Conservation (phyloP, 1,140 invertebrate genomes). For the Laupala kohalensis region DNA sequence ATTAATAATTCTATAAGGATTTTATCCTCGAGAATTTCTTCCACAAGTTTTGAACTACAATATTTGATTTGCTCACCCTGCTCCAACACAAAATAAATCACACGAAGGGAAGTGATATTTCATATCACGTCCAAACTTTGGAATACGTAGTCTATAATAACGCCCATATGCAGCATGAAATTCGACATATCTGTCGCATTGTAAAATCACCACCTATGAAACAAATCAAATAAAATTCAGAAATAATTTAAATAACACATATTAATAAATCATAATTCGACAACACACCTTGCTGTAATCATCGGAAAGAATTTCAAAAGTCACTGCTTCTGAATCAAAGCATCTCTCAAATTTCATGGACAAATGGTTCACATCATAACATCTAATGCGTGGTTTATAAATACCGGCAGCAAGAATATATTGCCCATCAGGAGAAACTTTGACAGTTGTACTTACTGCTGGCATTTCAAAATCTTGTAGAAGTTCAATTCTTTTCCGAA, state of each 20-base stretch:
- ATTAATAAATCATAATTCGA: background rate
- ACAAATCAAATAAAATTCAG: background rate
- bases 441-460: constrained; percentile 71
- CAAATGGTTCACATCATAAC: constrained; percentile 91
- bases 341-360: constrained; percentile 98
- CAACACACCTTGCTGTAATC: constrained; percentile 71
- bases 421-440: constrained; percentile 81
- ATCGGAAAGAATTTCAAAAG: constrained; percentile 75
- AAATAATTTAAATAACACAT: background rate
- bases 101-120: constrained; percentile 79
- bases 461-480: constrained; percentile 99
- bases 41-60: background rate
- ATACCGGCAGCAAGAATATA: constrained; percentile 87
- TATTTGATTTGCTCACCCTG: constrained; percentile 41
- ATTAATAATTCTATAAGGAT: background rate
- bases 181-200: constrained; percentile 83
- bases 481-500: constrained; percentile 81
- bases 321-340: constrained; percentile 88
- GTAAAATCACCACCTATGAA: constrained; percentile 56
- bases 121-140: constrained; percentile 90
- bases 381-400: constrained; percentile 92
- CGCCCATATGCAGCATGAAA: constrained; percentile 86
- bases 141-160: constrained; percentile 83
- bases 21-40: background rate
- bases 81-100: constrained; percentile 85